Conservation (phyloP, 1,140 invertebrate species). For the Cherax destructor region DNA sequence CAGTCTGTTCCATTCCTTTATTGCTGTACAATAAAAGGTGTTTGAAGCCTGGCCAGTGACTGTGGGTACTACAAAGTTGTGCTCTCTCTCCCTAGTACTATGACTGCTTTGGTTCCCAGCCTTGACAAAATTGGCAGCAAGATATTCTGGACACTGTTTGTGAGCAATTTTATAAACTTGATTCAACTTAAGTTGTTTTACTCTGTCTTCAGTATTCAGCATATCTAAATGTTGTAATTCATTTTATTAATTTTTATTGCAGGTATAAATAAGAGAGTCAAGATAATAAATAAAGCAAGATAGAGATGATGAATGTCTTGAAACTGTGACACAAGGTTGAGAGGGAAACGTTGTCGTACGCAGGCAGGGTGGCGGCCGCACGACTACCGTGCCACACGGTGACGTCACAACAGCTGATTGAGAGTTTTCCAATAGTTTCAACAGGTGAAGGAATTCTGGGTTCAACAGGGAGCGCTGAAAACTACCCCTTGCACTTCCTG, state of each 20-base stretch:
- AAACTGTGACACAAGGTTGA: background rate
- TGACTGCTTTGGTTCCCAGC: no score
- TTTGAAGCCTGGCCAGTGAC: no score
- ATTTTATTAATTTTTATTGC: background rate
- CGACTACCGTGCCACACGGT: background rate
- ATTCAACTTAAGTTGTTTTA: no score
- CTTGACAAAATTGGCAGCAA: no score
- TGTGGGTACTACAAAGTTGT: no score
- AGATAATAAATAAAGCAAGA: background rate
- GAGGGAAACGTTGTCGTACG: background rate
- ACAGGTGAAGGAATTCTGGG: background rate
- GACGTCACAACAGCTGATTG: constrained; percentile 6
- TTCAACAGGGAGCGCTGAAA: background rate
- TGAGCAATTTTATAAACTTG: no score
- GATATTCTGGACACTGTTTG: no score
- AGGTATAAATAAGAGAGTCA: background rate
- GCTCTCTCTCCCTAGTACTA: no score
- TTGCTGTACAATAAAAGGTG: no score
- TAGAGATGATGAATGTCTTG: background rate
- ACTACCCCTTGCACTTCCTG: background rate
- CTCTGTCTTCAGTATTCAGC: no score
- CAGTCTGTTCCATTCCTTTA: no score
- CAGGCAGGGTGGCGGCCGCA: background rate
- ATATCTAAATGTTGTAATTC: no score
- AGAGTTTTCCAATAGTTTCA: constrained; percentile 1